Percentiles rank a stretch among this genome's conserved stretches.
phyloP scores from a whole-genome alignment of 1,140 invertebrate genomes.

The Lutraria rhynchaena region DNA sequence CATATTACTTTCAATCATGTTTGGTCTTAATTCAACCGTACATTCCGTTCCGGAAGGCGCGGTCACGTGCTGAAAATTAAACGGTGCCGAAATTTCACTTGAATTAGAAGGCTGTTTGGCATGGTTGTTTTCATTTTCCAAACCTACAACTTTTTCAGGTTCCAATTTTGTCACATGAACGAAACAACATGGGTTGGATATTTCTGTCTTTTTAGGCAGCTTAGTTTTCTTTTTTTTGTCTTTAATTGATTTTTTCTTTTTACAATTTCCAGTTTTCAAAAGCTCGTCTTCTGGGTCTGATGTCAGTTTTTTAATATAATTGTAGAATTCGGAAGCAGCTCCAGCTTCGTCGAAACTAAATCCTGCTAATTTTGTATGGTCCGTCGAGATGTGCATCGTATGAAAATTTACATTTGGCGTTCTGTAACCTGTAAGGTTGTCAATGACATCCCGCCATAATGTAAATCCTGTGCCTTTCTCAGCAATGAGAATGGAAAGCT shows the following conservation, averaged over 20 bases:
- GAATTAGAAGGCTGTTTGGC: not conserved
- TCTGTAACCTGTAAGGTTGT: conserved; percentile 85
- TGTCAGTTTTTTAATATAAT: conserved; percentile 87
- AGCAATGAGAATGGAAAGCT: conserved; percentile 90
- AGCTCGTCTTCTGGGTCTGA: conserved; percentile 91
- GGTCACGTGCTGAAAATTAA: conserved; percentile 53
- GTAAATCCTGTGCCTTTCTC: conserved; percentile 93
- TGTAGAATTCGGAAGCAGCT: conserved; percentile 87
- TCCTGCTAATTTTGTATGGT: conserved; percentile 85
- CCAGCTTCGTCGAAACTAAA: conserved; percentile 90
- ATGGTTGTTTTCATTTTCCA: not conserved
- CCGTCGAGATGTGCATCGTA: conserved; percentile 90
- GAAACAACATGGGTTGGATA: conserved; percentile 93
- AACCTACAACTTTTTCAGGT: conserved; percentile 78
- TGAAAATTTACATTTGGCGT: conserved; percentile 88
- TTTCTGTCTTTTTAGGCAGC: conserved; percentile 90
- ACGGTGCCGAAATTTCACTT: conserved; percentile 51
- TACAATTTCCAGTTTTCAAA: conserved; percentile 84
- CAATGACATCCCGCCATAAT: conserved; percentile 93
- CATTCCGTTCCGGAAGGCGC: conserved; percentile 9
- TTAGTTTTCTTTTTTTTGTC: conserved; percentile 77
- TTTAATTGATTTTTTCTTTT: conserved; percentile 84
- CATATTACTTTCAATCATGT: conserved; percentile 53
- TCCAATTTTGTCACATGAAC: conserved; percentile 93
- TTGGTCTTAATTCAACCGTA: conserved; percentile 13